Evolutionary conservation across 1,140 invertebrate species (phyloP), one percentile per base, ranked within the genome.

Genomic region (Procambarus virginalis): DNA sequence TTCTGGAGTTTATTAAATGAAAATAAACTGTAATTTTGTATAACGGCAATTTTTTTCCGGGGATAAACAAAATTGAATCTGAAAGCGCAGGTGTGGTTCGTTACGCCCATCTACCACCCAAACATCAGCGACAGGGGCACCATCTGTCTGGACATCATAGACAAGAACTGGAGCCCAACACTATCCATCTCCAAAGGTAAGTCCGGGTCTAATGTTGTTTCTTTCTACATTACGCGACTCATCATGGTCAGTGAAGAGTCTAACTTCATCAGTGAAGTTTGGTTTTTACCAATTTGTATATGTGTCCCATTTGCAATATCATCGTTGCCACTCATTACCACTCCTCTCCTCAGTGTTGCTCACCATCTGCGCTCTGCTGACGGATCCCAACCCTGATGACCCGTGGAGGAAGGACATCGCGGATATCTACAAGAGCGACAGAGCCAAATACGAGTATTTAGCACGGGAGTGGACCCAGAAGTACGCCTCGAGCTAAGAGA

Each of bases 381-480:
- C 98, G 94, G 98, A 99, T 96, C 99, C 99, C 93, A 99, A 99
- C 95, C 98, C 98, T 94, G 98, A 99, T 94, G 98, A 99, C 95
- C 98, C 98, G 92, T 95, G 99, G 95, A 98, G 99, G 94, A 98
- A 98, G 94, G 98, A 99, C 96, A 99, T 99, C 95, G 98, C 98
- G 95, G 97, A 97, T 96, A 98, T 99, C 96, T 99, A 99, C 96
- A 99, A 99, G 96, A 99, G 97, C 86, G 98, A 99, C 95, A 96
- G 97, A 95, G 97, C 98, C 96, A 98, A 89, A 76, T 92, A 92
- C 76, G 86, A 91, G 55, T 79, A 86, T 64, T 58, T 79, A 75
- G 89, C 90, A 20, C 80, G 82, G 77, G 80, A 88, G 49, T 91
- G 90, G 92, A 92, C 92, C 58, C 70, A 58, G 17, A 90, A 88